Percentiles rank a stretch among this genome's conserved stretches.
Evolutionary conservation across 2,113 vertebrate genomes (phyloP).

Genomic region (Eptesicus fuscus): DNA sequence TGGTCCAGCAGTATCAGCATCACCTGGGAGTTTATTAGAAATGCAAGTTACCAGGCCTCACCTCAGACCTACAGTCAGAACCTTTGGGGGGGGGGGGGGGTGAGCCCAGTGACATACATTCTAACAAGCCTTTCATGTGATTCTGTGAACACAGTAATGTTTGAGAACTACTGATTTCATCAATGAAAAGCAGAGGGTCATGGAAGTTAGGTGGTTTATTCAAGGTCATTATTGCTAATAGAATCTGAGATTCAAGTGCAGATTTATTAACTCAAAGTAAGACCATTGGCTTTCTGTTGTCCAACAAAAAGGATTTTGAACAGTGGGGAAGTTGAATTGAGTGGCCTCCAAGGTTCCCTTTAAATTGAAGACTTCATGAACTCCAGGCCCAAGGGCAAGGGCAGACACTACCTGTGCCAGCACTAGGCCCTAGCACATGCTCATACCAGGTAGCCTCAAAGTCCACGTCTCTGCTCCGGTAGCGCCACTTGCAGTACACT

Average conservation of each 20-base stretch:
- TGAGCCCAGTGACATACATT: not conserved
- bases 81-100: not conserved
- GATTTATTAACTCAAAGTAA: not conserved
- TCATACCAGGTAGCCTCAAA: slow-evolving; percentile 89
- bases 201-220: not conserved
- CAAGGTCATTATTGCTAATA: not conserved
- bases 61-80: not conserved
- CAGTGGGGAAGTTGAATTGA: not conserved
- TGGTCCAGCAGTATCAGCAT: not conserved
- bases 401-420: not conserved
- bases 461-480: slow-evolving; percentile 81
- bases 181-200: not conserved
- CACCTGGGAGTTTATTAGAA: not conserved
- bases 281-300: not conserved
- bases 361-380: not conserved
- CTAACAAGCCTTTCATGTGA: not conserved
- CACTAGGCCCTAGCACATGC: accelerated
- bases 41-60: not conserved
- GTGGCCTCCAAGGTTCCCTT: not conserved
- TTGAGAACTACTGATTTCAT: not conserved
- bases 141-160: not conserved
- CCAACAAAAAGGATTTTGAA: not conserved
- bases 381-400: not conserved
- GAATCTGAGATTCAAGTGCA: not conserved
- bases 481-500: slow-evolving; percentile 92